These are phyloP conservation scores for Platynereis dumerilii DNA, from an alignment of 2,888 invertebrate species.

Conservation along the genomic window DNA sequence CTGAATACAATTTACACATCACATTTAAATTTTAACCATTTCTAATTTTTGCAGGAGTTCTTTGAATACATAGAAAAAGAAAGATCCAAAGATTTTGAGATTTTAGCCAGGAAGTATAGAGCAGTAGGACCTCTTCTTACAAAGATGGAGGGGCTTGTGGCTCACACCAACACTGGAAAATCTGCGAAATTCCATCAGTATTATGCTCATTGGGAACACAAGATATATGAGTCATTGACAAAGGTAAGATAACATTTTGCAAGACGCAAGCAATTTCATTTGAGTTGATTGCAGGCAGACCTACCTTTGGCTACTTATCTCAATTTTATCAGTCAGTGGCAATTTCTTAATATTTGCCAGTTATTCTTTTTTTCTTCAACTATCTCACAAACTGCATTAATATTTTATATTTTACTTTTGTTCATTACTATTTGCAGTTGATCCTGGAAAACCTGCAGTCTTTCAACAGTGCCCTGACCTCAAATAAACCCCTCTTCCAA, in stretches of 20 bases:
- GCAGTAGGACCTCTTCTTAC: constrained; percentile 82
- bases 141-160: constrained; percentile 84
- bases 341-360: neutral
- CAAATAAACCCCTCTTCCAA: constrained; percentile 74
- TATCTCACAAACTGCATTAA: too few species aligned
- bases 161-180: constrained; percentile 79
- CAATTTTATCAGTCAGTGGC: neutral
- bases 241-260: constrained; percentile 64
- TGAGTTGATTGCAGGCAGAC: too few species aligned
- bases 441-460: constrained; percentile 75
- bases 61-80: constrained; percentile 76
- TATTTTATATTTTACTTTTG: too few species aligned
- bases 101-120: constrained; percentile 77
- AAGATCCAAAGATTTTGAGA: constrained; percentile 73
- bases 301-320: neutral
- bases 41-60: constrained; percentile 68
- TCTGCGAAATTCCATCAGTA: constrained; percentile 78
- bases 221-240: constrained; percentile 74
- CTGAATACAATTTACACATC: neutral
- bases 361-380: too few species aligned
- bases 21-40: neutral
- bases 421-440: constrained; percentile 63
- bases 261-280: too few species aligned
- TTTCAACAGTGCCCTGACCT: constrained; percentile 71
- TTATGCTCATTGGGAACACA: constrained; percentile 83